A percentile compares a stretch with the other conserved stretches of the same genome.
Evolutionary conservation across 2,888 invertebrate genomes (phyloP).

Genomic region (Epinotia ramella): DNA sequence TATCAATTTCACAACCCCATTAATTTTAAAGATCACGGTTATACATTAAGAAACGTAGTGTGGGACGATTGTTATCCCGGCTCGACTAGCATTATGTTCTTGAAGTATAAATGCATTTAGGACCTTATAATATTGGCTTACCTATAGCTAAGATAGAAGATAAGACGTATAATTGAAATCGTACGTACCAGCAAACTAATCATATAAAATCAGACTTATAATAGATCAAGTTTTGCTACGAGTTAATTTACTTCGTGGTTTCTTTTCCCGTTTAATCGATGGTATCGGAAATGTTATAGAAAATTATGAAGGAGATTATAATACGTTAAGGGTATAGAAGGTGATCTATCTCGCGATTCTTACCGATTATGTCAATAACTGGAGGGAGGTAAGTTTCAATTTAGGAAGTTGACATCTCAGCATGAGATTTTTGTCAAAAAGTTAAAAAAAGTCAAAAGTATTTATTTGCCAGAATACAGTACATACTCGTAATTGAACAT

Average conservation of each 20-base stretch:
- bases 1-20: conserved; percentile 40
- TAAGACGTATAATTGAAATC: conserved; percentile 43
- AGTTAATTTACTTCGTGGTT: conserved; percentile 34
- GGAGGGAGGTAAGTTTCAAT: too few species aligned
- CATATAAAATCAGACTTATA: conserved; percentile 27
- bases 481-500: too few species aligned
- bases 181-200: conserved; percentile 38
- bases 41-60: conserved; percentile 42
- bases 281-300: conserved; percentile 25
- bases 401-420: too few species aligned
- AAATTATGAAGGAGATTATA: neutral
- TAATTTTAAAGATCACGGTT: conserved; percentile 43
- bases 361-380: too few species aligned
- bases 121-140: conserved; percentile 1
- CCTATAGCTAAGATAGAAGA: conserved; percentile 27
- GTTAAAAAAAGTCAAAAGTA: too few species aligned
- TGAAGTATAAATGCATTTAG: conserved; percentile 7
- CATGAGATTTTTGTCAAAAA: too few species aligned
- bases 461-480: too few species aligned
- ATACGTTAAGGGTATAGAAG: neutral
- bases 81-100: neutral
- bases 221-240: conserved; percentile 32
- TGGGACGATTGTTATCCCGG: neutral
- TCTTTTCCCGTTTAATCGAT: conserved; percentile 31
- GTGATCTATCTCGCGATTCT: neutral